These are phyloP conservation scores for Trichogramma evanescens DNA, from an alignment of 2,888 invertebrate genomes.

Conservation along the genomic window DNA sequence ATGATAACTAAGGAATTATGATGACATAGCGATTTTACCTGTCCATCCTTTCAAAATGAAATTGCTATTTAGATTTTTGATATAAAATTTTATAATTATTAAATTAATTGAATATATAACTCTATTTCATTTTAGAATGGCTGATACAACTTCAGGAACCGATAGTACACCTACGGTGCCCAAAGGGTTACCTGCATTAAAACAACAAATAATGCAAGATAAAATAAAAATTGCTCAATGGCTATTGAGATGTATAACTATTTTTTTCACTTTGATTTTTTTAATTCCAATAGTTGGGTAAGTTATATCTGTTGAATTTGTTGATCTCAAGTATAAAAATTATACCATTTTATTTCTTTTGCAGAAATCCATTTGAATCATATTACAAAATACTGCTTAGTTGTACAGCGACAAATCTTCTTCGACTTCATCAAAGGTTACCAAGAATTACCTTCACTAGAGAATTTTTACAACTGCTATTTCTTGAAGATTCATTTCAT, in stretches of 20 bases:
- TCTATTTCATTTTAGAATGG: conserved; percentile 29
- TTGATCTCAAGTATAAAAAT: conserved; percentile 3
- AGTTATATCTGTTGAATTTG: conserved; percentile 40
- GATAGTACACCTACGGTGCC: conserved; percentile 27
- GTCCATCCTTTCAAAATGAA: no score
- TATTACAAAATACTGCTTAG: conserved; percentile 89
- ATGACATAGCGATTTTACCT: no score
- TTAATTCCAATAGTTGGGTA: conserved; percentile 84
- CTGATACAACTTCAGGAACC: conserved; percentile 30
- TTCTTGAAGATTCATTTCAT: conserved; percentile 90
- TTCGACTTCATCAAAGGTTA: conserved; percentile 89
- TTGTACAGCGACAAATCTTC: conserved; percentile 90
- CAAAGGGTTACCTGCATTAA: conserved; percentile 60
- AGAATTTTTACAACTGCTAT: conserved; percentile 72
- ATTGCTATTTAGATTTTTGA: no score
- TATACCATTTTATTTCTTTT: conserved; percentile 33
- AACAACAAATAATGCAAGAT: conserved; percentile 68
- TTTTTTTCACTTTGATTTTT: conserved; percentile 77
- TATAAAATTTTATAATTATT: not conserved
- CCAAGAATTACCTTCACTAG: conserved; percentile 75
- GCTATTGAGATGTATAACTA: conserved; percentile 76
- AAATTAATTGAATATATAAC: not conserved
- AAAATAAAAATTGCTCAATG: conserved; percentile 84
- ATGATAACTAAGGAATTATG: no score
- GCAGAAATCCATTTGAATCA: conserved; percentile 67